phyloP scores from a whole-genome alignment of 2,797 vertebrate genomes.

The Betta splendens region DNA sequence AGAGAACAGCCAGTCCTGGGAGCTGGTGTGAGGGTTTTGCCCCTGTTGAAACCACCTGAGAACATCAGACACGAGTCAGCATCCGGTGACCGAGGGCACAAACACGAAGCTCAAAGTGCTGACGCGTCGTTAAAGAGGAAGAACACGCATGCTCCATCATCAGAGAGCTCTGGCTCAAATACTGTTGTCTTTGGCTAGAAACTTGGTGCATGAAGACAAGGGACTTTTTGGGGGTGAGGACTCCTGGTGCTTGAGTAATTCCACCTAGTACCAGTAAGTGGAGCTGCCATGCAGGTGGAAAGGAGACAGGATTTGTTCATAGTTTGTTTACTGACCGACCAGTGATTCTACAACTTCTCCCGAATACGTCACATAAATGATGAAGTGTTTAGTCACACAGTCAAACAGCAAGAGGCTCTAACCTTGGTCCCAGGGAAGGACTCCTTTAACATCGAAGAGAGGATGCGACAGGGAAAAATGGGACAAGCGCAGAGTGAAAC shows the following conservation, averaged over 20 bases:
- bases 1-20: conserved; percentile 94
- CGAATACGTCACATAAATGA: too few relatives aligned
- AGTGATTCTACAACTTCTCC: conserved; percentile 2
- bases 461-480: conserved; percentile 44
- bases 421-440: conserved; percentile 78
- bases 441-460: conserved; percentile 71
- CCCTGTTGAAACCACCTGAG: conserved; percentile 96
- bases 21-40: conserved; percentile 89
- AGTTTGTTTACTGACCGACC: conserved; percentile 1
- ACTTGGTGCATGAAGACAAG: conserved; percentile 1
- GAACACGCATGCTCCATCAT: conserved; percentile 14
- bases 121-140: conserved; percentile 1
- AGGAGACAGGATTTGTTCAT: neutral
- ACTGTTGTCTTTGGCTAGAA: too few relatives aligned
- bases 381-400: conserved; percentile 33
- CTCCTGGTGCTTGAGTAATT: conserved; percentile 27
- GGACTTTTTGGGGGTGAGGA: neutral
- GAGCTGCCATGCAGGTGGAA: conserved; percentile 30
- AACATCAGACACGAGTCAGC: conserved; percentile 12
- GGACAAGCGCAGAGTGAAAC: conserved; percentile 36
- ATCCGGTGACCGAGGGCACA: conserved; percentile 3
- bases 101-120: conserved; percentile 15
- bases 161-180: too few relatives aligned
- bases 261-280: conserved; percentile 25
- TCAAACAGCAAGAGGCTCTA: conserved; percentile 59